phyloP scores from a whole-genome alignment of 1,140 invertebrate species.

The Pemphigus obesinymphae region DNA sequence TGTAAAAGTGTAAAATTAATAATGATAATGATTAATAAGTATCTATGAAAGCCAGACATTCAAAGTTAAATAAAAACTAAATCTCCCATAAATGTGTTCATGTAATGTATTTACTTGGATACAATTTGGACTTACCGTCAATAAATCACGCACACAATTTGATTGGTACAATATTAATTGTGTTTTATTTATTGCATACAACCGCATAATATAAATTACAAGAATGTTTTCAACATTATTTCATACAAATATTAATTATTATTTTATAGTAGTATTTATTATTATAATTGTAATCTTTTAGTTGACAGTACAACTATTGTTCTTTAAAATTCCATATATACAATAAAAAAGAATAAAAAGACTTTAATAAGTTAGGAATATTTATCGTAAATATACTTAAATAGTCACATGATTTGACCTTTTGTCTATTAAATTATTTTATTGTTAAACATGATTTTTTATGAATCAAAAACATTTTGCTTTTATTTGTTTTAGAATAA shows the following conservation, averaged over 20 bases:
- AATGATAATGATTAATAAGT: too few relatives aligned
- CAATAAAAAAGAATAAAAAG: not conserved
- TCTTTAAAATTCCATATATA: not conserved
- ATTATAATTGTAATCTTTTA: not conserved
- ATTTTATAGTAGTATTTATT: not conserved
- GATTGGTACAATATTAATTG: too few relatives aligned
- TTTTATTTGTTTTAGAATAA: not conserved
- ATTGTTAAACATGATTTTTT: not conserved
- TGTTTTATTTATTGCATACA: too few relatives aligned
- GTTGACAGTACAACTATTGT: not conserved
- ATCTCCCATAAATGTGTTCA: too few relatives aligned
- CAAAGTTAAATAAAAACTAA: too few relatives aligned
- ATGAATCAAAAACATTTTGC: not conserved
- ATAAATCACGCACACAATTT: too few relatives aligned
- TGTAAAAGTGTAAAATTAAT: too few relatives aligned
- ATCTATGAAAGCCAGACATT: too few relatives aligned
- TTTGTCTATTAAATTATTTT: not conserved
- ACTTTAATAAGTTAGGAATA: slow-evolving; percentile 9
- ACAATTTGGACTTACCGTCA: too few relatives aligned
- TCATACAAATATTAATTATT: not conserved
- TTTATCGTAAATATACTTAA: not conserved
- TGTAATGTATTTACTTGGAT: too few relatives aligned
- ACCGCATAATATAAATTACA: not conserved
- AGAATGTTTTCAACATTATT: not conserved
- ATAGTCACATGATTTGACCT: not conserved